Evolutionary conservation across 2,888 invertebrate species (phyloP).

Genomic region (Loripinus fragilis): DNA sequence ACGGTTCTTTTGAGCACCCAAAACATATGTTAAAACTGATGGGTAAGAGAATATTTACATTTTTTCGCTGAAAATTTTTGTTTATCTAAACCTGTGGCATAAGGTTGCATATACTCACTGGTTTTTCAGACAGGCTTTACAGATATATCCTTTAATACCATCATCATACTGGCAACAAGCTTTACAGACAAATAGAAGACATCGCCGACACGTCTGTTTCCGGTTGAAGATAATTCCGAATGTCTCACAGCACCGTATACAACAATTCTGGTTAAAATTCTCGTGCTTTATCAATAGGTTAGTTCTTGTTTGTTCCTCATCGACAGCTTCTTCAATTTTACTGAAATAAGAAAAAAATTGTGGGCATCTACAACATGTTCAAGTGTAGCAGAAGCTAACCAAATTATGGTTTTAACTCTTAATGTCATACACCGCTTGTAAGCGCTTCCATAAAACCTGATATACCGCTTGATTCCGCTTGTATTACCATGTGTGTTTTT

Average conservation of each 20-base stretch:
- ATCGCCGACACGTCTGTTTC: conserved; percentile 78
- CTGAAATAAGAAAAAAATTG: conserved; percentile 69
- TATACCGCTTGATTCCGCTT: too few relatives aligned
- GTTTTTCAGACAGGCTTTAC: conserved; percentile 80
- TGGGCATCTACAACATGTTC: too few relatives aligned
- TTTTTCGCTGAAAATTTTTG: too few relatives aligned
- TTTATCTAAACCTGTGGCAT: too few relatives aligned
- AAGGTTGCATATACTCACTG: conserved; percentile 79
- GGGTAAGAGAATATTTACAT: too few relatives aligned
- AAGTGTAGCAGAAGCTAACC: too few relatives aligned
- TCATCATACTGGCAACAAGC: conserved; percentile 77
- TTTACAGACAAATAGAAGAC: conserved; percentile 81
- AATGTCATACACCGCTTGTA: too few relatives aligned
- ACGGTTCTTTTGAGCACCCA: too few relatives aligned
- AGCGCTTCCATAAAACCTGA: too few relatives aligned
- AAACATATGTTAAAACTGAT: too few relatives aligned
- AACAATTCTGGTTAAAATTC: conserved; percentile 79
- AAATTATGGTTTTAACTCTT: too few relatives aligned
- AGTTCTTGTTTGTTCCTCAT: conserved; percentile 74
- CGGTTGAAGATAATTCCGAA: conserved; percentile 82
- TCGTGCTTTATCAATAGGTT: conserved; percentile 70
- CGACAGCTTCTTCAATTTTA: conserved; percentile 74
- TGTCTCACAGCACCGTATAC: conserved; percentile 78
- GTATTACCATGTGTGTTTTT: too few relatives aligned
- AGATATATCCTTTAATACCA: conserved; percentile 76